These are phyloP conservation scores for Tringa solitaria DNA, from an alignment of 2,113 vertebrate genomes.

Conservation along the genomic window DNA sequence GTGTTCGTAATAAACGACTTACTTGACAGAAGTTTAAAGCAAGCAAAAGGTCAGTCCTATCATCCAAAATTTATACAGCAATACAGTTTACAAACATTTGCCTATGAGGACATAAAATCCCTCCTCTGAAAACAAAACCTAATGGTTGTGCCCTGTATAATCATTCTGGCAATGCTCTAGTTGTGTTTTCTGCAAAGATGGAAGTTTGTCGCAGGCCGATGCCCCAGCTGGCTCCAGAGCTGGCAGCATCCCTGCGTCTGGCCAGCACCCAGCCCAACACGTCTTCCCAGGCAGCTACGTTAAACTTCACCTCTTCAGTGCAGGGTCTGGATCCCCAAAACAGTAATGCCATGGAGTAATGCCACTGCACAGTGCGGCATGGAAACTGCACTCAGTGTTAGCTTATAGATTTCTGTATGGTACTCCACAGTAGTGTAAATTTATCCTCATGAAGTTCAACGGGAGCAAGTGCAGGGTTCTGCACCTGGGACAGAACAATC, in stretches of 20 bases:
- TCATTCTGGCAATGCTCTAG: neutral
- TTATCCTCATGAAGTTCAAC: no score
- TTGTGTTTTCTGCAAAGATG: neutral
- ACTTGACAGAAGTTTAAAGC: neutral
- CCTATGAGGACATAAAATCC: neutral
- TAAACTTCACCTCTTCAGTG: fast-evolving
- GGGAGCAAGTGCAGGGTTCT: no score
- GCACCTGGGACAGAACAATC: no score
- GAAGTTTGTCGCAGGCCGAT: neutral
- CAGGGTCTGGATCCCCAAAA: neutral
- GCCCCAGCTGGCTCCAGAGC: neutral
- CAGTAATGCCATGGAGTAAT: fast-evolving
- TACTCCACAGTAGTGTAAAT: neutral
- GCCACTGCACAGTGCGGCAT: neutral
- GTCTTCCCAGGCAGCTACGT: fast-evolving
- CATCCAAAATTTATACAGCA: neutral
- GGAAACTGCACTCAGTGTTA: neutral
- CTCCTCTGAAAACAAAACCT: neutral
- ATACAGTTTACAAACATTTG: neutral
- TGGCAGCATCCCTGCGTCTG: neutral
- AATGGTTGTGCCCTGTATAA: neutral
- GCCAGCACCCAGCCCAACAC: neutral
- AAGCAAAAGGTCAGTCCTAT: neutral
- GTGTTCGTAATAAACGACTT: neutral
- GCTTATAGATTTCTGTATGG: neutral